Evolutionary conservation across 2,888 invertebrate genomes (phyloP).

Genomic region (Arctia plantaginis): DNA sequence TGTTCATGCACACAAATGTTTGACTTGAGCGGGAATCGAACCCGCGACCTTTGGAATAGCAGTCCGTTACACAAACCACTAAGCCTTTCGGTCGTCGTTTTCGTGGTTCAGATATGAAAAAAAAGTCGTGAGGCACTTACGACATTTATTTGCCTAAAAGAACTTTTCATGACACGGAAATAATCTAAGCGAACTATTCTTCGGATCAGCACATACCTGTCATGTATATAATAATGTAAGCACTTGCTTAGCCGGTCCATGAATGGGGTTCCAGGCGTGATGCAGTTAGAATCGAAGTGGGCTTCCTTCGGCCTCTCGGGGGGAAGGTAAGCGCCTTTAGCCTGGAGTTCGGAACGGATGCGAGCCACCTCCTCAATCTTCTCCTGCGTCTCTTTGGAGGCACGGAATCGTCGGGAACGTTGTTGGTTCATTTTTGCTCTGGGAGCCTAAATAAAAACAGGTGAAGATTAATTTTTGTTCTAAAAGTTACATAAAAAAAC

Average conservation of each 20-base stretch:
- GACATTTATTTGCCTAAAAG: no score
- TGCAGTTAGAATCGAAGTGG: constrained; percentile 99
- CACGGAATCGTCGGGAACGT: constrained; percentile 97
- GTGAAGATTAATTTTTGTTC: neutral
- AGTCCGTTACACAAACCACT: no score
- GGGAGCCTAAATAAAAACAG: constrained; percentile 88
- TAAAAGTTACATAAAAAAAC: neutral
- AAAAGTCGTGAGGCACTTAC: no score
- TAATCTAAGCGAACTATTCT: neutral
- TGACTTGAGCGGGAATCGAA: no score
- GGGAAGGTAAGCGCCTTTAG: constrained; percentile 92
- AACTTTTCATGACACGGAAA: no score
- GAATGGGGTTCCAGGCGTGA: constrained; percentile 99
- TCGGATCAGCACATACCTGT: constrained; percentile 75
- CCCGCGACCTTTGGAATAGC: no score
- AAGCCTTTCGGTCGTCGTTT: no score
- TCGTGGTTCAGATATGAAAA: no score
- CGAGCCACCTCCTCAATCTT: constrained; percentile 94
- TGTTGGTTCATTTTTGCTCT: constrained; percentile 99
- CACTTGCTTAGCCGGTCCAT: constrained; percentile 96
- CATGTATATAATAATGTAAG: constrained; percentile 95
- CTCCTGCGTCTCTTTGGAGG: constrained; percentile 97
- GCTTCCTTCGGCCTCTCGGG: constrained; percentile 96
- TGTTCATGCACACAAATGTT: no score
- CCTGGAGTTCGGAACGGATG: constrained; percentile 90